Conservation (phyloP, 1,140 invertebrate genomes). For the Cotesia glomerata region DNA sequence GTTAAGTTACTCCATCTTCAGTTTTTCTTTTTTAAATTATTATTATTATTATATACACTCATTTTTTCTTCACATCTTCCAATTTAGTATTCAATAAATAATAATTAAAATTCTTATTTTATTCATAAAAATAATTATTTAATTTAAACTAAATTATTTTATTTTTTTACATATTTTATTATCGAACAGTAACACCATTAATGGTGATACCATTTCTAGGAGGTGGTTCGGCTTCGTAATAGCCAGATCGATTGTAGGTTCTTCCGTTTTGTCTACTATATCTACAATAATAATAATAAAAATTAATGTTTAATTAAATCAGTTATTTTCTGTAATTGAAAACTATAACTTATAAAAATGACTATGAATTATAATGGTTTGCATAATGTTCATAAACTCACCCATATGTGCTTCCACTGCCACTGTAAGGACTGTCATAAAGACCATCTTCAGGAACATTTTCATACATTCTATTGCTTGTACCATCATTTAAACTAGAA, state of each 20-base stretch:
- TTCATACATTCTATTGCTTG: slow-evolving; percentile 72
- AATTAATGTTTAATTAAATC: no score
- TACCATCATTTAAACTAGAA: slow-evolving; percentile 75
- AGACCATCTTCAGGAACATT: slow-evolving; percentile 77
- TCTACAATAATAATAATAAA: slow-evolving; percentile 37
- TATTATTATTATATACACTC: slow-evolving; percentile 22
- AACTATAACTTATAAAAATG: slow-evolving; percentile 15
- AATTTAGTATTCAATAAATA: slow-evolving; percentile 29
- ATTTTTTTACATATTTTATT: slow-evolving; percentile 37
- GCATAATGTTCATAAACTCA: slow-evolving; percentile 43
- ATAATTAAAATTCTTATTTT: slow-evolving; percentile 16
- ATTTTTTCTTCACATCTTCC: neutral
- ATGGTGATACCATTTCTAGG: slow-evolving; percentile 73
- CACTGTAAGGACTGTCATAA: slow-evolving; percentile 73
- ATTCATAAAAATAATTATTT: neutral
- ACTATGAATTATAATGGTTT: slow-evolving; percentile 21
- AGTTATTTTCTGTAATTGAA: no score
- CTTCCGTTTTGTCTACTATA: slow-evolving; percentile 69
- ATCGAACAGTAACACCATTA: slow-evolving; percentile 75
- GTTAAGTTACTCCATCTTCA: slow-evolving; percentile 24
- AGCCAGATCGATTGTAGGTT: slow-evolving; percentile 66
- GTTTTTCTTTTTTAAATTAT: neutral
- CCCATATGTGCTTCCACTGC: slow-evolving; percentile 64
- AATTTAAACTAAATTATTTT: slow-evolving; percentile 9
- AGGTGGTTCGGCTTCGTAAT: slow-evolving; percentile 74